Conservation (phyloP, 2,797 vertebrate species). For the Notolabrus celidotus region DNA sequence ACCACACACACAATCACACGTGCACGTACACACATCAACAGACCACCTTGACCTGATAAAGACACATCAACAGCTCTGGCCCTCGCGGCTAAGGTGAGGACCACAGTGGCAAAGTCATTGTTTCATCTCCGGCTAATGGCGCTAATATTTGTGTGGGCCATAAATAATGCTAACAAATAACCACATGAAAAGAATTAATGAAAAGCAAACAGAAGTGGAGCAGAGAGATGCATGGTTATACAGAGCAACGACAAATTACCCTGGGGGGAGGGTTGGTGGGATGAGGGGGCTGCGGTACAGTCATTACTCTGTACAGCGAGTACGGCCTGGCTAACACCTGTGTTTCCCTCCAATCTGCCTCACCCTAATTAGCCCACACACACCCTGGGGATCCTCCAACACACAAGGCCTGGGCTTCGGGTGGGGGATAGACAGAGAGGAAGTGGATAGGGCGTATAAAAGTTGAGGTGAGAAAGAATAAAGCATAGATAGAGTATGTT, state of each 20-base stretch:
- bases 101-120: constrained; percentile 85
- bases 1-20: constrained; percentile 23
- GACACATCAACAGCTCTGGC: constrained; percentile 69
- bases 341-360: constrained; percentile 92
- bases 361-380: constrained; percentile 99
- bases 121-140: constrained; percentile 86
- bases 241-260: constrained; percentile 96
- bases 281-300: constrained; percentile 86
- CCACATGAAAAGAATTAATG: constrained; percentile 87
- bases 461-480: constrained; percentile 50
- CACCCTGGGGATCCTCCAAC: constrained; percentile 88
- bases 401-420: constrained; percentile 72
- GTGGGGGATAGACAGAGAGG: constrained; percentile 23
- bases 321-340: constrained; percentile 96
- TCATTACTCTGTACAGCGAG: constrained; percentile 94
- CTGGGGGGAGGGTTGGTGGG: constrained; percentile 69
- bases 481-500: constrained; percentile 4
- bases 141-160: constrained; percentile 95
- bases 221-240: constrained; percentile 95
- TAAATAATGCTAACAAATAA: constrained; percentile 94
- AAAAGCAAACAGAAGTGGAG: constrained; percentile 91
- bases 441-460: constrained; percentile 58
- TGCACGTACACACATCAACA: constrained; percentile 52
- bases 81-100: constrained; percentile 75
- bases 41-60: constrained; percentile 87